Conservation (phyloP, 2,113 vertebrate genomes). For the Suncus etruscus region DNA sequence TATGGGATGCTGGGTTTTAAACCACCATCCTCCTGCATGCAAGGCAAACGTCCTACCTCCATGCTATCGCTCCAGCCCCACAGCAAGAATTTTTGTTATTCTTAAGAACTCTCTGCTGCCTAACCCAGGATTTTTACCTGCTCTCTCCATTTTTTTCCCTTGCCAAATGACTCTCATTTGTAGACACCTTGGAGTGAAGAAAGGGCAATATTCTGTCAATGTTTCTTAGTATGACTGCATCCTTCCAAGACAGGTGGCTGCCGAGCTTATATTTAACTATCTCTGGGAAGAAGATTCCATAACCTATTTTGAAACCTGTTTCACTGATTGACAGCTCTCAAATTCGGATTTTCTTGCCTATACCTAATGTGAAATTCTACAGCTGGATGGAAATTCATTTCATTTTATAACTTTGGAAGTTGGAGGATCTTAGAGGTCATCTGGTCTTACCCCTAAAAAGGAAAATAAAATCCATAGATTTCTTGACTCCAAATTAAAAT, state of each 20-base stretch:
- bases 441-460: neutral
- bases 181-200: conserved; percentile 14
- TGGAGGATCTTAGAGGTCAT: conserved; percentile 57
- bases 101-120: neutral
- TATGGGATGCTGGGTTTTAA: too few relatives aligned
- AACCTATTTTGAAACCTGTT: conserved; percentile 74
- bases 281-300: conserved; percentile 69
- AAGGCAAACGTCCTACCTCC: too few relatives aligned
- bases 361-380: conserved; percentile 58
- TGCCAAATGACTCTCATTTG: conserved; percentile 27
- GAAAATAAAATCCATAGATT: conserved; percentile 42
- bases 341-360: conserved; percentile 65
- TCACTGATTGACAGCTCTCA: conserved; percentile 71
- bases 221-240: conserved; percentile 49
- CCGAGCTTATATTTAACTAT: conserved; percentile 73
- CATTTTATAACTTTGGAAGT: conserved; percentile 55
- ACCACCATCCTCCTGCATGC: too few relatives aligned
- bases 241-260: conserved; percentile 66
- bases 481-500: conserved; percentile 61
- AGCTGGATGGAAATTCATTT: conserved; percentile 51
- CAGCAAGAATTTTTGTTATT: neutral
- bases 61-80: too few relatives aligned
- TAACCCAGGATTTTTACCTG: conserved; percentile 29
- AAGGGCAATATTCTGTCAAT: conserved; percentile 51
- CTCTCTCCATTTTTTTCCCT: neutral